Base-by-base conservation (phyloP, 1,140 invertebrate species). In the Ips nitidus region DNA sequence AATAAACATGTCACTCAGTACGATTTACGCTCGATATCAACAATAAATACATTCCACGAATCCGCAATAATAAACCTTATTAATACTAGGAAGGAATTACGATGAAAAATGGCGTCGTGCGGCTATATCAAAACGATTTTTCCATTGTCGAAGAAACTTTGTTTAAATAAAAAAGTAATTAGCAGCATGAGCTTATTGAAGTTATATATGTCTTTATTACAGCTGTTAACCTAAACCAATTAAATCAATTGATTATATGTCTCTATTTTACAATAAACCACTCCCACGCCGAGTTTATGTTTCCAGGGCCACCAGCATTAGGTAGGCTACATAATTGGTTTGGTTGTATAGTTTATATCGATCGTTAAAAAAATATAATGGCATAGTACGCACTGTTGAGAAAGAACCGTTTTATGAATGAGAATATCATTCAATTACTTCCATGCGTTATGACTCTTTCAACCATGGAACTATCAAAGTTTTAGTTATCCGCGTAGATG, bases 251-350 rank as follows among this genome's bases (percentile, higher is more conserved):
- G 57, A 59, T 59, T 56, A 38, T 56, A 56, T 59, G 57, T 41
- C 57, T 59, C 57, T 59, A 59, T 59, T 59, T 41, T 41, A 59
- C 57, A 59, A 59, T 59, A 59, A 59, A 59, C 57, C 38, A 59
- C 57, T 6, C 57, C 57, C n/a, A 59, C 57, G 37, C 2, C 22
- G 6, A 38, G 53, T 59, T 38, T 59, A 6, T 37, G n/a, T 59
- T 41, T 59, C 57, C 41, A 41, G 57, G 57, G 57, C 8, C 57
- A 59, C 57, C 57, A 59, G 41, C 53, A 42, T 59, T 8, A 42
- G 38, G 57, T 59, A 42, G 41, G 41, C 37, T 37, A 41, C 42
- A 41, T 59, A 59, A 59, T 59, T 59, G 57, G 8, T 39, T 59
- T 41, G 40, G 57, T 41, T 2, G 41, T 7, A 41, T 59, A 56